A percentile compares a stretch with the other conserved stretches of the same genome.
These are phyloP conservation scores for Glaucopsyche alexis DNA, from an alignment of 2,888 invertebrate species.

Conservation along the genomic window DNA sequence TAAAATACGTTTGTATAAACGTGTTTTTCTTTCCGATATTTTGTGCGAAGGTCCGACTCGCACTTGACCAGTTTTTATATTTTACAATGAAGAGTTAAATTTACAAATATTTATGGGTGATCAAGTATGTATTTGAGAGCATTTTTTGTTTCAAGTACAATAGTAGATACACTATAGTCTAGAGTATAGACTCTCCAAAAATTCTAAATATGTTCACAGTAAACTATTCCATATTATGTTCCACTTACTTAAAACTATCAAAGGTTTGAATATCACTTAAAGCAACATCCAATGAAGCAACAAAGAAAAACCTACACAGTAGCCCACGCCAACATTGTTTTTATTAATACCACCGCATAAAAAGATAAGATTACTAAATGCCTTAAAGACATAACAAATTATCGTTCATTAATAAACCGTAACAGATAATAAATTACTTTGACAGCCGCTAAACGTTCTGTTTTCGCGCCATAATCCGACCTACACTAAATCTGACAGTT, in stretches of 20 bases:
- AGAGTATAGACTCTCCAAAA: too few species aligned
- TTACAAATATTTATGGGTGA: background rate
- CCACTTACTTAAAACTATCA: background rate
- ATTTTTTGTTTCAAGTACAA: too few species aligned
- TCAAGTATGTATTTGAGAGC: too few species aligned
- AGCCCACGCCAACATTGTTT: slow-evolving; percentile 1
- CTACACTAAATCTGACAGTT: slow-evolving; percentile 36
- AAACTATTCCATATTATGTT: too few species aligned
- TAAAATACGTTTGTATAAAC: too few species aligned
- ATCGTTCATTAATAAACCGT: slow-evolving; percentile 19
- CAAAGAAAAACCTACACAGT: slow-evolving; percentile 7
- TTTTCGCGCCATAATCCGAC: slow-evolving; percentile 32
- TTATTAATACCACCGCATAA: slow-evolving; percentile 12
- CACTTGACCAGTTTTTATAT: too few species aligned
- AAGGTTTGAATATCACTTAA: background rate
- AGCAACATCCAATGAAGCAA: slow-evolving; percentile 6
- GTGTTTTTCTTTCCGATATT: too few species aligned
- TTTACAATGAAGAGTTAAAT: background rate
- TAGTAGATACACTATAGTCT: too few species aligned
- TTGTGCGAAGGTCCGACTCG: too few species aligned
- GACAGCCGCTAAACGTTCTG: slow-evolving; percentile 30
- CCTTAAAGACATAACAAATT: slow-evolving; percentile 24
- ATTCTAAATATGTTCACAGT: too few species aligned
- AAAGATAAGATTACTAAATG: slow-evolving; percentile 20
- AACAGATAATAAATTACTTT: slow-evolving; percentile 26